These are phyloP conservation scores for Mergus octosetaceus DNA, from an alignment of 2,797 vertebrate genomes.

Conservation along the genomic window DNA sequence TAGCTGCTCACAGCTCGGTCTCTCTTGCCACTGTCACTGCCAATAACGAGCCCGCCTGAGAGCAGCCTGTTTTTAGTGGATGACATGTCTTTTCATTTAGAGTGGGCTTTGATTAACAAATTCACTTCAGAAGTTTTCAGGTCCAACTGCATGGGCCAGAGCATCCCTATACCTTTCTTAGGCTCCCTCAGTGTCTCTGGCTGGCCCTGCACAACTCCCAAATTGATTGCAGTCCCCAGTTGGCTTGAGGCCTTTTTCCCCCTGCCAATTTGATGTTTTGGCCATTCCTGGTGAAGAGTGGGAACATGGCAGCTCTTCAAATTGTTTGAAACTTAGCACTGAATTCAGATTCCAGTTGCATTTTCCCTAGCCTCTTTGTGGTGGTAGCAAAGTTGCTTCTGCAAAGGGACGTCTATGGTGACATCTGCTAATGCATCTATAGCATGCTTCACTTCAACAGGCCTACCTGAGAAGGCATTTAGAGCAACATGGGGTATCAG, in stretches of 20 bases:
- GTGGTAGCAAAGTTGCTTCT: not conserved
- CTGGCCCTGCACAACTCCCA: not conserved
- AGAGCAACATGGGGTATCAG: not conserved
- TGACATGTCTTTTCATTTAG: not conserved
- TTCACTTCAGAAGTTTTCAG: not conserved
- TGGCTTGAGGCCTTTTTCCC: not conserved
- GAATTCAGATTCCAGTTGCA: not conserved
- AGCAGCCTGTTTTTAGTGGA: not conserved
- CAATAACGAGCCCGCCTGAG: not conserved
- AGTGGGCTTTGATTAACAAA: not conserved
- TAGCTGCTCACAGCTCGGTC: not conserved
- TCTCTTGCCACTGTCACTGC: not conserved
- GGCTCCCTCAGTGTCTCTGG: not conserved
- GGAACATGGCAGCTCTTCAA: not conserved
- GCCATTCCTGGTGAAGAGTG: not conserved
- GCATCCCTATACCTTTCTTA: not conserved
- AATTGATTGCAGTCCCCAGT: not conserved
- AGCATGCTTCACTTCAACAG: not conserved
- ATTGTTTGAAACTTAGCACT: not conserved
- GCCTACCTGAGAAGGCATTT: not conserved
- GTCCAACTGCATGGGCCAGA: not conserved
- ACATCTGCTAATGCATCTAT: not conserved
- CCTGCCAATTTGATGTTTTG: accelerated
- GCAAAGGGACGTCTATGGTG: not conserved
- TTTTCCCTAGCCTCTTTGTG: not conserved